These are phyloP conservation scores for Pygoscelis adeliae DNA, from an alignment of 2,113 vertebrate species.

Conservation along the genomic window DNA sequence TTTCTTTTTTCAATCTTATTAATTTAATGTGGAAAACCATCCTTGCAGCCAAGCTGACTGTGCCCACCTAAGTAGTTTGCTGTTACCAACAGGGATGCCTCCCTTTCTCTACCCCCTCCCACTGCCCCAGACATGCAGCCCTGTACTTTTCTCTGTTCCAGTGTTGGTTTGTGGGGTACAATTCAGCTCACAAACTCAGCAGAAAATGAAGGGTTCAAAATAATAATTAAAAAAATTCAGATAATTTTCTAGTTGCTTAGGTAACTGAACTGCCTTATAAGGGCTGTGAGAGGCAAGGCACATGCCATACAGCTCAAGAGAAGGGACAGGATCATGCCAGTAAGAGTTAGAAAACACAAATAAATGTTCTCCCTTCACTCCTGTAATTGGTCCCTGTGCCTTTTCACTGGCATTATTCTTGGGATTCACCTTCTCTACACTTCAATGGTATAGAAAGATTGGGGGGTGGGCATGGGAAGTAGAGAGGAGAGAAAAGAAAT, in stretches of 20 bases:
- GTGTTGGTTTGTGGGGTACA: not conserved
- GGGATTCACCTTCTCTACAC: not conserved
- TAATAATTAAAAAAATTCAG: not conserved
- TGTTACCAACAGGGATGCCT: not conserved
- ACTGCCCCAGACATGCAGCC: not conserved
- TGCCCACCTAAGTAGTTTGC: not conserved
- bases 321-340: not conserved
- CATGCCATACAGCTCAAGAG: not conserved
- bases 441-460: not conserved
- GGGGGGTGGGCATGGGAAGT: fast-evolving
- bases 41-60: not conserved
- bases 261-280: not conserved
- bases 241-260: not conserved
- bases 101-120: not conserved
- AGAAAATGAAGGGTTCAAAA: not conserved
- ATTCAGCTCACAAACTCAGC: not conserved
- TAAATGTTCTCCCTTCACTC: not conserved
- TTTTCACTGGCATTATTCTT: not conserved
- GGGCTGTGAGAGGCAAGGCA: not conserved
- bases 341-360: not conserved
- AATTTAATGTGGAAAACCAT: not conserved
- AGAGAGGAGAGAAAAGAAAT: not conserved
- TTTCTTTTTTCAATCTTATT: not conserved
- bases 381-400: not conserved
- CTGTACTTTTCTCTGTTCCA: not conserved